A percentile compares a stretch with the other conserved stretches of the same genome.
Evolutionary conservation across 2,888 invertebrate genomes (phyloP).

Genomic region (Nemotelus nigrinus): DNA sequence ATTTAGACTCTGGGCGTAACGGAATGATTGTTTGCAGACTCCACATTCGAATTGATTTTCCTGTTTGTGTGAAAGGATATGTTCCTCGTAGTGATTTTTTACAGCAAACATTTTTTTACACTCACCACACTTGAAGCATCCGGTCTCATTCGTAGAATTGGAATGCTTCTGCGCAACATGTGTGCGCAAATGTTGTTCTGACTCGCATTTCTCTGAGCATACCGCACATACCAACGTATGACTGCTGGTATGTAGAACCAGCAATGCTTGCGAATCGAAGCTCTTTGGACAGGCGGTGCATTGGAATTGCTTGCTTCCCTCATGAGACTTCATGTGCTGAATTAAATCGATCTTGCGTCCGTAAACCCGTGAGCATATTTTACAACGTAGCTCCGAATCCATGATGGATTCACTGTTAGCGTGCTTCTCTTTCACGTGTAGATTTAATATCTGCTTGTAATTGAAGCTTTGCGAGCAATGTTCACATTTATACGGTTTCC

Average conservation of each 20-base stretch:
- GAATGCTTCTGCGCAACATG: neutral
- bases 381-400: neutral
- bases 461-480: slow-evolving; percentile 19
- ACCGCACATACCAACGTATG: neutral
- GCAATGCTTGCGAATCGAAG: neutral
- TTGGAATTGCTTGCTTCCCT: neutral
- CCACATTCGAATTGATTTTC: slow-evolving; percentile 31
- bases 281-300: slow-evolving; percentile 6
- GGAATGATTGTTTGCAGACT: slow-evolving; percentile 26
- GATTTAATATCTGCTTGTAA: slow-evolving; percentile 12
- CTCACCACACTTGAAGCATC: neutral
- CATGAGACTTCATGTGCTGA: slow-evolving; percentile 10
- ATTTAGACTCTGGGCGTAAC: neutral
- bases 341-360: neutral
- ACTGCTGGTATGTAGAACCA: neutral
- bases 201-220: neutral
- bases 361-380: neutral
- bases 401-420: neutral
- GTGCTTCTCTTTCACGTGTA: slow-evolving; percentile 21
- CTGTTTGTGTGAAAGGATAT: neutral
- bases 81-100: neutral
- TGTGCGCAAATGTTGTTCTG: neutral
- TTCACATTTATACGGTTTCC: slow-evolving; percentile 12
- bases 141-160: neutral
- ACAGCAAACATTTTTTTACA: neutral